Evolutionary conservation across 2,888 invertebrate genomes (phyloP).

Genomic region (Diaphora mendica): DNA sequence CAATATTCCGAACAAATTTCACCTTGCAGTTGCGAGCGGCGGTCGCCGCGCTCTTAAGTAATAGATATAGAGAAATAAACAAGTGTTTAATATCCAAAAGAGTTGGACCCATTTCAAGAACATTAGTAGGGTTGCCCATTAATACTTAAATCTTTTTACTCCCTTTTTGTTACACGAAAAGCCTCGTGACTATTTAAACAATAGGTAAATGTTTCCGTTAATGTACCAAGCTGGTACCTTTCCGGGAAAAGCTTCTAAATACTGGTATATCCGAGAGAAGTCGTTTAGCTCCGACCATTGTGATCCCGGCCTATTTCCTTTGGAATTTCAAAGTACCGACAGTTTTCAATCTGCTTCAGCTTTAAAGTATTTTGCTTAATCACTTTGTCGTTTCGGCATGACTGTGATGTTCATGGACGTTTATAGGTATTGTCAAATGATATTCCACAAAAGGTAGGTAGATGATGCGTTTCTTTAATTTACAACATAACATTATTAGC

Average conservation of each 20-base stretch:
- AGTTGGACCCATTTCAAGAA: too few species aligned
- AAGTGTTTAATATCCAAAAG: too few species aligned
- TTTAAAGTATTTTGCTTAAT: constrained; percentile 37
- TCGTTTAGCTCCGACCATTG: constrained; percentile 34
- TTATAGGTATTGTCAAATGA: too few species aligned
- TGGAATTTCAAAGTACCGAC: constrained; percentile 37
- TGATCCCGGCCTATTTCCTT: constrained; percentile 35
- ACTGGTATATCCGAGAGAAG: constrained; percentile 39
- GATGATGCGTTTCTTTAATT: too few species aligned
- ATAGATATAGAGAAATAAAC: too few species aligned
- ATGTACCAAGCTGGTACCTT: constrained; percentile 38
- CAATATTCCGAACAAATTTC: too few species aligned
- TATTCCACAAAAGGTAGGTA: too few species aligned
- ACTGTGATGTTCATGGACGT: background rate
- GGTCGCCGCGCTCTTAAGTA: too few species aligned
- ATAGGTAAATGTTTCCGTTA: constrained; percentile 33
- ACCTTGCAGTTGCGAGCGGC: too few species aligned
- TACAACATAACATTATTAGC: too few species aligned
- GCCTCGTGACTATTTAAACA: background rate
- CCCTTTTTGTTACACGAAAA: background rate
- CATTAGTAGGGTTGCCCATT: too few species aligned
- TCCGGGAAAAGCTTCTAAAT: constrained; percentile 41
- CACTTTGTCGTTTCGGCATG: constrained; percentile 29
- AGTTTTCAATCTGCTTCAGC: constrained; percentile 45
- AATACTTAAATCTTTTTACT: background rate